phyloP scores from a whole-genome alignment of 2,113 vertebrate species.

The Spea multiplicata region DNA sequence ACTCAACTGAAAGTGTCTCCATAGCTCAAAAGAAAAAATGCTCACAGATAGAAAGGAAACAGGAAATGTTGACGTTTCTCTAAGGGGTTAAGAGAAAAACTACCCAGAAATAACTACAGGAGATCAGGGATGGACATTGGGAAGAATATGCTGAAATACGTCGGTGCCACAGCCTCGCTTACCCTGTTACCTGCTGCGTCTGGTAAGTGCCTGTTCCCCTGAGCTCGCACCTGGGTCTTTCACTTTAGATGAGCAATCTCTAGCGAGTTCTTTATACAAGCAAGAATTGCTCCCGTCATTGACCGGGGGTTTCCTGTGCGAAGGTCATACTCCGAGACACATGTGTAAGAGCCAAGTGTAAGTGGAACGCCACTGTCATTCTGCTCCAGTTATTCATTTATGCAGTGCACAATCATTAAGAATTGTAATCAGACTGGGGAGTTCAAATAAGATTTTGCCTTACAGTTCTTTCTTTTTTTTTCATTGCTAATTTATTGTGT shows the following conservation, averaged over 20 bases:
- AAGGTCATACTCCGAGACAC: neutral
- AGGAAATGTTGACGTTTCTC: conserved; percentile 75
- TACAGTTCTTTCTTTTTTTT: no score
- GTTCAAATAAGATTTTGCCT: no score
- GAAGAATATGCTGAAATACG: conserved; percentile 55
- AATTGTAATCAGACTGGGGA: no score
- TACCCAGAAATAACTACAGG: conserved; percentile 28
- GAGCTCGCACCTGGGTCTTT: neutral
- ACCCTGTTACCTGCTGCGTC: conserved; percentile 51
- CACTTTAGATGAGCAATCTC: neutral
- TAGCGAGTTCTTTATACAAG: neutral
- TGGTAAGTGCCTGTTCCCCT: conserved; percentile 63
- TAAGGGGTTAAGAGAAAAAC: conserved; percentile 41
- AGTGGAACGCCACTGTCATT: no score
- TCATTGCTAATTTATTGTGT: no score
- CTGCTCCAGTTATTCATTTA: no score
- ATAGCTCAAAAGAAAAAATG: conserved; percentile 60
- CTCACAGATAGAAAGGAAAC: conserved; percentile 74
- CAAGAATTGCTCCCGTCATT: neutral
- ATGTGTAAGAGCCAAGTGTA: neutral
- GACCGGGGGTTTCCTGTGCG: neutral
- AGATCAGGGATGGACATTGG: conserved; percentile 54
- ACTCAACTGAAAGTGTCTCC: conserved; percentile 73
- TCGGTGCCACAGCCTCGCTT: conserved; percentile 45
- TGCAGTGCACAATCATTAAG: no score